phyloP scores from a whole-genome alignment of 1,140 invertebrate species.

The Calosoma granatense region DNA sequence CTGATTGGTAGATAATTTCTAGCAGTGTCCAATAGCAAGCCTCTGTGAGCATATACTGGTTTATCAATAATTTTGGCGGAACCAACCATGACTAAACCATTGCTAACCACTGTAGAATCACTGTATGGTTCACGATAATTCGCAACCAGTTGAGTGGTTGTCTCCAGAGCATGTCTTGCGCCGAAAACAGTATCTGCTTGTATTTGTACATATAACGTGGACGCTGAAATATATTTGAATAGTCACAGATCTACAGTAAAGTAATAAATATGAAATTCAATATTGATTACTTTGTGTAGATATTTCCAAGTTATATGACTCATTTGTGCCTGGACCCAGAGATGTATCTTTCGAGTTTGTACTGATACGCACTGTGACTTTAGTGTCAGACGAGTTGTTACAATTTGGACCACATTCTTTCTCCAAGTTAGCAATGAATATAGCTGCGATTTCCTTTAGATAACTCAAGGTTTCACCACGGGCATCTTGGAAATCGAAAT shows the following conservation, averaged over 20 bases:
- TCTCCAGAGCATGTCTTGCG: constrained; percentile 64
- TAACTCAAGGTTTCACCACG: constrained; percentile 35
- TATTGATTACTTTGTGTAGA: background rate
- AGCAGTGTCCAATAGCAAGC: constrained; percentile 63
- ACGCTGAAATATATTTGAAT: constrained; percentile 31
- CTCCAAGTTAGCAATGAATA: constrained; percentile 43
- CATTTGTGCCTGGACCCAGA: constrained; percentile 52
- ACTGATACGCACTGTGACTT: constrained; percentile 41
- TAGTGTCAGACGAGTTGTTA: constrained; percentile 35
- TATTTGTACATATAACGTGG: constrained; percentile 45
- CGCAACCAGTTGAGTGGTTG: constrained; percentile 56
- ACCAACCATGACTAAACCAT: constrained; percentile 36
- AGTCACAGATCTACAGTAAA: constrained; percentile 5
- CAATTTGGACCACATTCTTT: constrained; percentile 46
- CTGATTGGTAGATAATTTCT: constrained; percentile 61
- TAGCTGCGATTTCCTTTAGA: constrained; percentile 38
- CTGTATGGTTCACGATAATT: constrained; percentile 20
- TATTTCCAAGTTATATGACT: constrained; percentile 50
- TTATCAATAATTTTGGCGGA: constrained; percentile 49
- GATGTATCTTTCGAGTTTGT: constrained; percentile 36
- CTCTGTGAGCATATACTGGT: constrained; percentile 58
- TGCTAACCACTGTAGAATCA: constrained; percentile 14
- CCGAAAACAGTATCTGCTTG: constrained; percentile 58
- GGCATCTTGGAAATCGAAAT: constrained; percentile 42
- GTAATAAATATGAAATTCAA: constrained; percentile 5